Base-by-base conservation (phyloP, 2,888 invertebrate genomes). In the Germaria angustata region DNA sequence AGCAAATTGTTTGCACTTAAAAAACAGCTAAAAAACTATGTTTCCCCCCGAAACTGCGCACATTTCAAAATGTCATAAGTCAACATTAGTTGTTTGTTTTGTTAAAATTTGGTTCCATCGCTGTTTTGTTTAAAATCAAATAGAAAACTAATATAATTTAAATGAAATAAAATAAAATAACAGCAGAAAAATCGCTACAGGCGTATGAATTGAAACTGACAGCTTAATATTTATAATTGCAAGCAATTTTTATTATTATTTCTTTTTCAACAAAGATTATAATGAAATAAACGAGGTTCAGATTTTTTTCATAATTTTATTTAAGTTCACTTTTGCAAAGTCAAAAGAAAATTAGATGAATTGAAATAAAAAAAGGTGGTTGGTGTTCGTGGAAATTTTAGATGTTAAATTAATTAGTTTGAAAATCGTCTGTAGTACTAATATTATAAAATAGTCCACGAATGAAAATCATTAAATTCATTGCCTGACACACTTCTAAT, bases 121-220 rank as follows among this genome's bases (percentile, higher is more conserved):
- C 5, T 51, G 6, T 22, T 2, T 79, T 61, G 34, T 53, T n/a
- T 41, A n/a, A 41, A 51, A 51, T 22, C 59, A 68, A 68, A 22
- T 17, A 15, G 17, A 68, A 44, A 55, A n/a, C 8, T 39, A 24
- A 63, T 63, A 69, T 34, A 55, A 55, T 63, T 28, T 49, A 34
- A 51, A 28, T 22, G n/a, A 63, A 71, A 55, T 59, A n/a, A 59
- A 53, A 28, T 39, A 15, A 68, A 80, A 61, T 17, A 51, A 69
- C 76, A 72, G 39, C 39, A 63, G 22, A 55, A 65, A 59, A 78
- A 78, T 41, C 81, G 84, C 85, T 73, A 39, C 41, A 61, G 84
- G 85, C 82, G 57, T 28, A 63, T 68, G 63, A 84, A 75, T 84
- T 85, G 83, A 81, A 81, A 77, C 77, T 85, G 85, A 84, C 85